Percentiles rank a stretch among this genome's conserved stretches.
phyloP scores from a whole-genome alignment of 2,797 vertebrate species.

The Orestias chungarensis region DNA sequence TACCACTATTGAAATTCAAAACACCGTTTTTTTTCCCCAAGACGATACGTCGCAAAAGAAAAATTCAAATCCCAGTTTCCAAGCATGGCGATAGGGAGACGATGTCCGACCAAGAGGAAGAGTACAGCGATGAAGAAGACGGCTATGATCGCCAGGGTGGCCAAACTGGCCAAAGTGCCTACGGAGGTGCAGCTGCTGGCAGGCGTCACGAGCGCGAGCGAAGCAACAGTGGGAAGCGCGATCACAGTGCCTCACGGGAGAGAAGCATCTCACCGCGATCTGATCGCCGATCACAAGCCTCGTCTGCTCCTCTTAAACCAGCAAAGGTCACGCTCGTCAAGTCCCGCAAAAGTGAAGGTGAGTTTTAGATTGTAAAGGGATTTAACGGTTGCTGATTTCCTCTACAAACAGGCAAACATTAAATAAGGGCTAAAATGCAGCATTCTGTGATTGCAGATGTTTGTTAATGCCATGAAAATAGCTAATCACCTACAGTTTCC shows the following conservation, averaged over 20 bases:
- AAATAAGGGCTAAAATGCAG: not conserved
- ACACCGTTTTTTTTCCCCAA: constrained; percentile 45
- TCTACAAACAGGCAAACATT: not conserved
- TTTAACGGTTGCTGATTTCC: not conserved
- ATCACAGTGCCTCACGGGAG: constrained; percentile 90
- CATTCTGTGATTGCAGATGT: not conserved
- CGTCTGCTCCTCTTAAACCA: constrained; percentile 87
- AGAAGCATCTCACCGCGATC: constrained; percentile 92
- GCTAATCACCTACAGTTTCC: not conserved
- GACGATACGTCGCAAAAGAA: constrained; percentile 97
- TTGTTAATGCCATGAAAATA: not conserved
- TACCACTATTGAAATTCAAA: constrained; percentile 9
- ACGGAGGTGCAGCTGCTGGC: constrained; percentile 76
- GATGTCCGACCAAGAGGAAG: constrained; percentile 93
- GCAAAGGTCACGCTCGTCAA: constrained; percentile 97
- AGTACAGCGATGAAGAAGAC: constrained; percentile 93
- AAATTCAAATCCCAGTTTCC: constrained; percentile 90
- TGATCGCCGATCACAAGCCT: constrained; percentile 87
- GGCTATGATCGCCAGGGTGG: constrained; percentile 82
- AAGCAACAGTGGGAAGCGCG: constrained; percentile 73
- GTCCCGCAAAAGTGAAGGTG: constrained; percentile 97
- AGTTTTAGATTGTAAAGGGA: constrained; percentile 12
- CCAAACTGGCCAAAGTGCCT: constrained; percentile 68
- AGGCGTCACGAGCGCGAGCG: constrained; percentile 72
- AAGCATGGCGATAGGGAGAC: constrained; percentile 90